Evolutionary conservation across 2,113 vertebrate genomes (phyloP).

Genomic region (Puffinus mauretanicus): DNA sequence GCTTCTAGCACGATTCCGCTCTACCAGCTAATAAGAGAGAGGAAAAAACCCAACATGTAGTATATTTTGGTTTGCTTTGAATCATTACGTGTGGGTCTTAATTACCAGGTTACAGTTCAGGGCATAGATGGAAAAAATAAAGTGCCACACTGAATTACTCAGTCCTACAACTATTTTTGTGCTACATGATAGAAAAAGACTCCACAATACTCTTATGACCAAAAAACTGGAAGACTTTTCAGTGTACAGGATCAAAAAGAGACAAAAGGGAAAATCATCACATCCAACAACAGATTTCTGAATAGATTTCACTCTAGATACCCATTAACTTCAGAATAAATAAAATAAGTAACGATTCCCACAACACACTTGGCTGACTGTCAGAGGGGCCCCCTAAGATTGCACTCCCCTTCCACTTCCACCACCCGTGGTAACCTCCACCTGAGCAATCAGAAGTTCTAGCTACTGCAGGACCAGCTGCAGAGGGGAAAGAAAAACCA

Average conservation of each 20-base stretch:
- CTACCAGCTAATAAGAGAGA: background rate
- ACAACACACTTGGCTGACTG: background rate
- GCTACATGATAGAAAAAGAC: background rate
- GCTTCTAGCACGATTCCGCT: background rate
- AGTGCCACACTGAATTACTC: background rate
- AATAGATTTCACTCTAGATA: background rate
- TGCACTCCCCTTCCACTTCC: background rate
- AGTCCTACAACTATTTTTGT: background rate
- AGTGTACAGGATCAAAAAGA: background rate
- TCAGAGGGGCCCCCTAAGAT: background rate
- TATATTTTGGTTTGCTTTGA: background rate
- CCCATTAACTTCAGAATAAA: background rate
- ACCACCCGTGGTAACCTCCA: background rate
- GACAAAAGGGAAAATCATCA: background rate
- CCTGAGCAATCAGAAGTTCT: accelerated
- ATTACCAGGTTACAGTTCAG: background rate
- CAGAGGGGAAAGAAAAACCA: background rate
- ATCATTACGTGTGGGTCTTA: background rate
- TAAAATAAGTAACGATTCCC: background rate
- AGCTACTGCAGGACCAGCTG: background rate
- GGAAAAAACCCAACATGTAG: accelerated
- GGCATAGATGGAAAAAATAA: background rate
- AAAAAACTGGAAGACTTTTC: background rate
- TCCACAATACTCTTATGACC: background rate
- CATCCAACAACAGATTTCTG: background rate